phyloP scores from a whole-genome alignment of 2,888 invertebrate genomes.

The Anagyrus pseudococci region DNA sequence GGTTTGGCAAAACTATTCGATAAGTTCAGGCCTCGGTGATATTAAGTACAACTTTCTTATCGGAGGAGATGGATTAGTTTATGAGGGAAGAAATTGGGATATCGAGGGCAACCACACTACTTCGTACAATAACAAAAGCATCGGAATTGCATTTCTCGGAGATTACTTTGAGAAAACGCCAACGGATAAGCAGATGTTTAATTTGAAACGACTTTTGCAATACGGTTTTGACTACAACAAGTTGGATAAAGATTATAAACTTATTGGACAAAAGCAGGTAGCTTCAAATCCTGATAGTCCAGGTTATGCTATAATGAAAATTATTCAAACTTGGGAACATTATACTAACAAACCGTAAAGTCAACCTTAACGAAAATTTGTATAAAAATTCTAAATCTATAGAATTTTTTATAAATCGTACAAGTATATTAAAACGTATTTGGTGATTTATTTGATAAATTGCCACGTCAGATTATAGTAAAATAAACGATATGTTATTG shows the following conservation, averaged over 20 bases:
- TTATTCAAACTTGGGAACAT: constrained; percentile 74
- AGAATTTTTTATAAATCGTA: no score
- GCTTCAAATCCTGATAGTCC: constrained; percentile 73
- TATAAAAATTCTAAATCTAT: no score
- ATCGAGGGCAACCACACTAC: constrained; percentile 74
- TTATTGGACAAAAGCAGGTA: constrained; percentile 73
- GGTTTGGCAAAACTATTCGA: constrained; percentile 60
- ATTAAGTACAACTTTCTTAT: constrained; percentile 76
- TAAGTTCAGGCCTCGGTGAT: constrained; percentile 67
- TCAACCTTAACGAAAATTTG: no score
- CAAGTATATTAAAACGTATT: no score
- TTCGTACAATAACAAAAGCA: constrained; percentile 71
- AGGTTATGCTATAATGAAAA: constrained; percentile 69
- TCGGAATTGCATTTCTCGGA: constrained; percentile 77
- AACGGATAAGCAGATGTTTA: constrained; percentile 62
- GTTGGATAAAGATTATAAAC: constrained; percentile 69
- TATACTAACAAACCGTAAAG: constrained; percentile 47
- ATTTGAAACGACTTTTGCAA: constrained; percentile 69
- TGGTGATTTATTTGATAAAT: no score
- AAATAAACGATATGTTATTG: no score
- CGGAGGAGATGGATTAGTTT: constrained; percentile 79
- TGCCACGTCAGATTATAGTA: no score
- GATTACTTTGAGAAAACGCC: no score
- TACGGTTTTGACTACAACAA: constrained; percentile 70
- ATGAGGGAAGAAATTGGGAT: constrained; percentile 79